These are phyloP conservation scores for Hesperophylax magnus DNA, from an alignment of 1,140 invertebrate species.

Conservation along the genomic window DNA sequence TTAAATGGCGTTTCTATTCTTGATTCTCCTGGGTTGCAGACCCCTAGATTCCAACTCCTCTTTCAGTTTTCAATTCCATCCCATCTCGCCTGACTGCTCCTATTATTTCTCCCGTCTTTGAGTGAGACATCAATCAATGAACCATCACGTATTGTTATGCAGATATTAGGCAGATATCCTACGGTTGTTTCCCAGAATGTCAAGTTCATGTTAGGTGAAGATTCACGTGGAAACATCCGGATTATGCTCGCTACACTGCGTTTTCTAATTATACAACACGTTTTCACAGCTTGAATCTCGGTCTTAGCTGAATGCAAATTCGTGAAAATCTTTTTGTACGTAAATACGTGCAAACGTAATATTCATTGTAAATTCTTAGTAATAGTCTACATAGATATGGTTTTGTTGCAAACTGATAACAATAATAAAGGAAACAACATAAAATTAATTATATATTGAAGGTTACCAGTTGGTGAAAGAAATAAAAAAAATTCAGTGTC, in stretches of 20 bases:
- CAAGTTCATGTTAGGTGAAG: slow-evolving; percentile 31
- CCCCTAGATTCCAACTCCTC: neutral
- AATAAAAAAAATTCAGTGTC: no score
- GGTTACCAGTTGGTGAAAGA: no score
- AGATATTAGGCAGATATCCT: slow-evolving; percentile 1
- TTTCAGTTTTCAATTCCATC: slow-evolving; percentile 1
- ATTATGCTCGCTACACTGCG: slow-evolving; percentile 7
- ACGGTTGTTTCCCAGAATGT: slow-evolving; percentile 32
- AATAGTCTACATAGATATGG: no score
- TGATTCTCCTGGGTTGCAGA: neutral
- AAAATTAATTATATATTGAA: no score
- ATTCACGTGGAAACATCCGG: neutral
- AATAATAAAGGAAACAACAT: no score
- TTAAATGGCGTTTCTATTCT: no score
- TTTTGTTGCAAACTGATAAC: no score
- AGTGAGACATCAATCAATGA: slow-evolving; percentile 44
- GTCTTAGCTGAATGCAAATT: no score
- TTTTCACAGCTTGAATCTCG: no score
- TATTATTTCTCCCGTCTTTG: slow-evolving; percentile 40
- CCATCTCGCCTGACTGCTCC: slow-evolving; percentile 17
- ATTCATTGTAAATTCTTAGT: no score
- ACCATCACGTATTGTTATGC: slow-evolving; percentile 37
- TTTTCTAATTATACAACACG: neutral
- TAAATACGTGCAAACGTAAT: no score
- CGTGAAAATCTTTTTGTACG: no score